Conservation (phyloP, 2,113 vertebrate species). For the Rhinoderma darwinii region DNA sequence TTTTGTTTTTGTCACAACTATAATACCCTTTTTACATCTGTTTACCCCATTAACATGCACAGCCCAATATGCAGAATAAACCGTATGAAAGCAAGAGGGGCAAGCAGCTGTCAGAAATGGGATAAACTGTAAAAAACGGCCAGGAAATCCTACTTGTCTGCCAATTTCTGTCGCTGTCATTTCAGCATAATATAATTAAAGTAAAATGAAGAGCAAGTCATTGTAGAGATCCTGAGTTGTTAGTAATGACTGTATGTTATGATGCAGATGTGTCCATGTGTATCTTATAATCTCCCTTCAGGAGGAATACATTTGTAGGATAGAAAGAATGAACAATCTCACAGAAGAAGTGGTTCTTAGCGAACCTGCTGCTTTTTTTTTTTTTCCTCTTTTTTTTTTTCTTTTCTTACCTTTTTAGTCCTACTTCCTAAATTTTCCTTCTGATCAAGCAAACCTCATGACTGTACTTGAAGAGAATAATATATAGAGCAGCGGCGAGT, state of each 20-base stretch:
- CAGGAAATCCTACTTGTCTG: no score
- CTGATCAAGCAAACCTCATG: slow-evolving; percentile 53
- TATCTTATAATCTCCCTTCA: not conserved
- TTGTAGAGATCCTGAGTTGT: not conserved
- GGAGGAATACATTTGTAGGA: not conserved
- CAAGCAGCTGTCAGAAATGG: no score
- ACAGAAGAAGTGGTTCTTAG: not conserved
- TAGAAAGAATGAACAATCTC: not conserved
- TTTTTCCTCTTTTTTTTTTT: not conserved
- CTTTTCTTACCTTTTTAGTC: not conserved
- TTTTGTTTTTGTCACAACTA: no score
- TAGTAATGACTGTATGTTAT: not conserved
- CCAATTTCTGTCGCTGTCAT: no score
- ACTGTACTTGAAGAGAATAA: slow-evolving; percentile 40
- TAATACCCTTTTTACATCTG: no score
- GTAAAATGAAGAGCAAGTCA: not conserved
- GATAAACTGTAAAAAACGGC: no score
- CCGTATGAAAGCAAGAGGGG: no score
- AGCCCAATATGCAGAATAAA: no score
- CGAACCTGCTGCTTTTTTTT: not conserved
- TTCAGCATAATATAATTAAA: not conserved
- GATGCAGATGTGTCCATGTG: not conserved
- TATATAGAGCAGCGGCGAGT: slow-evolving; percentile 57
- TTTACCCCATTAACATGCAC: no score
- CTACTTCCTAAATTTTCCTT: not conserved